phyloP scores from a whole-genome alignment of 1,140 invertebrate species.

The Brachionus koreanus region DNA sequence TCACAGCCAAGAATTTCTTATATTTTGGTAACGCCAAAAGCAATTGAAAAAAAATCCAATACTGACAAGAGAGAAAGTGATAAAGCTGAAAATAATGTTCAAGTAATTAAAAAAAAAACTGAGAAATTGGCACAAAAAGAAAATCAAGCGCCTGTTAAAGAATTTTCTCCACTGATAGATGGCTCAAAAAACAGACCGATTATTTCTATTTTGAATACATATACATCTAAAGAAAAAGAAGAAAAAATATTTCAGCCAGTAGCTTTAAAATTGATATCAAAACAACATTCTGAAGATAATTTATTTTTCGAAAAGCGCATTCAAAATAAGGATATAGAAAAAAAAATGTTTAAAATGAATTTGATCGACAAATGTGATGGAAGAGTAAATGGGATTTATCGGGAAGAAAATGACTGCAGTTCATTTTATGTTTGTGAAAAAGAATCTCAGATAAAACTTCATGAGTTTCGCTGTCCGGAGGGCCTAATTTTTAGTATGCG shows the following conservation, averaged over 20 bases:
- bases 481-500: slow-evolving; percentile 34
- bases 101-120: background rate
- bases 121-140: background rate
- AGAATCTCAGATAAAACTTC: background rate
- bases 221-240: background rate
- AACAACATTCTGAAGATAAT: background rate
- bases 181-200: background rate
- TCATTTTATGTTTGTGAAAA: slow-evolving; percentile 38
- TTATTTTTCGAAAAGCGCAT: background rate
- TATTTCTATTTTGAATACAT: slow-evolving; percentile 24
- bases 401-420: slow-evolving; percentile 8
- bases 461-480: background rate
- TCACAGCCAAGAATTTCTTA: background rate
- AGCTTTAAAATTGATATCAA: background rate
- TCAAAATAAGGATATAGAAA: background rate
- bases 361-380: background rate
- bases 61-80: background rate
- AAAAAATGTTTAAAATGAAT: background rate
- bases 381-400: slow-evolving; percentile 27
- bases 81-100: background rate
- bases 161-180: background rate
- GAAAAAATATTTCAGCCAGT: background rate
- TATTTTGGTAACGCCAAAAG: background rate
- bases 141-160: background rate
- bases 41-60: background rate